Percentiles rank a stretch among this genome's conserved stretches.
These are phyloP conservation scores for Zaprionus camerounensis DNA, from an alignment of 1,140 invertebrate species.

Conservation along the genomic window DNA sequence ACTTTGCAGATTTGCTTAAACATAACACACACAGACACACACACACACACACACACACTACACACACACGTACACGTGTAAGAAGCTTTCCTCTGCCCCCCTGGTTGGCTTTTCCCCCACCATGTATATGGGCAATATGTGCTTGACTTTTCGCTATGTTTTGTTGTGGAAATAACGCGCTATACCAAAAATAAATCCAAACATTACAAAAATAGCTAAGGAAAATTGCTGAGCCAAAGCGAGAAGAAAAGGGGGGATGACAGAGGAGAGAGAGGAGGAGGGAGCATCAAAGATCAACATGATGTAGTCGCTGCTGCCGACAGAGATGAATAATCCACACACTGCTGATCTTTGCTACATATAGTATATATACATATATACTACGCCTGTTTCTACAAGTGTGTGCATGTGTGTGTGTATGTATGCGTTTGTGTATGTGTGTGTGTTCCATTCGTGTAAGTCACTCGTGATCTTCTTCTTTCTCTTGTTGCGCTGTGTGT, in stretches of 20 bases:
- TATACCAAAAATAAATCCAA: conserved; percentile 78
- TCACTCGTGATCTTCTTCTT: conserved; percentile 19
- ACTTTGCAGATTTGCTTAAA: conserved; percentile 48
- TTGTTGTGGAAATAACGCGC: conserved; percentile 60
- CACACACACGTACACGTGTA: conserved; percentile 30
- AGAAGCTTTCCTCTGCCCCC: conserved; percentile 37
- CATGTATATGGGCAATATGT: conserved; percentile 63
- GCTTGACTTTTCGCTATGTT: conserved; percentile 67
- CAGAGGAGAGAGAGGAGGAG: background rate
- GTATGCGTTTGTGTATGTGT: conserved; percentile 18
- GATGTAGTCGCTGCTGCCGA: conserved; percentile 55
- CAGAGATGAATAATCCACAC: conserved; percentile 71
- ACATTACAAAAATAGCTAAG: conserved; percentile 75
- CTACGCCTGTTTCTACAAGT: conserved; percentile 9
- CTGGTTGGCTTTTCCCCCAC: conserved; percentile 43
- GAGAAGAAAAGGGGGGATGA: conserved; percentile 27
- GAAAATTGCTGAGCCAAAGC: conserved; percentile 45
- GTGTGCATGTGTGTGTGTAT: background rate
- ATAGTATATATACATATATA: conserved; percentile 17
- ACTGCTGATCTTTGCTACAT: conserved; percentile 39
- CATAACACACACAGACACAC: conserved; percentile 30
- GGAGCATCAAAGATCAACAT: conserved; percentile 58
- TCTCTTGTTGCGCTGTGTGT: conserved; percentile 29
- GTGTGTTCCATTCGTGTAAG: conserved; percentile 56
- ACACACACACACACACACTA: conserved; percentile 20